These are phyloP conservation scores for Phyllopteryx taeniolatus DNA, from an alignment of 2,113 vertebrate species.

Conservation along the genomic window DNA sequence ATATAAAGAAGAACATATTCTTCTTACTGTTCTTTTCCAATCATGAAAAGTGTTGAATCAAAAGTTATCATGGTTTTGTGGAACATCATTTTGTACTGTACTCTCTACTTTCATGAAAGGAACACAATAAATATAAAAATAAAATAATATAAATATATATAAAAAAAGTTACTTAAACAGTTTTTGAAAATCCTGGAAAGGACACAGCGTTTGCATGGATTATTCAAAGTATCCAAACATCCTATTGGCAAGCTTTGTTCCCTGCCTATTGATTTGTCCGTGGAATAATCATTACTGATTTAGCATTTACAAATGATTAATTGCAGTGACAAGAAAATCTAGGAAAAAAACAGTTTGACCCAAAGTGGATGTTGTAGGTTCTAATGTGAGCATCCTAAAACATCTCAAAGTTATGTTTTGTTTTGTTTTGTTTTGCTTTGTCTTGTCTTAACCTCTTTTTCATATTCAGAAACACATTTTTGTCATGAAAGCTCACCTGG, in stretches of 20 bases:
- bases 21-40: too few species aligned
- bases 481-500: too few species aligned
- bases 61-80: neutral
- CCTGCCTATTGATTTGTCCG: conserved; percentile 33
- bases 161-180: neutral
- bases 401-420: neutral
- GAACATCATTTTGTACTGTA: neutral
- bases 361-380: conserved; percentile 4
- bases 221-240: conserved; percentile 11
- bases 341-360: conserved; percentile 23
- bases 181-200: neutral
- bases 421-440: neutral
- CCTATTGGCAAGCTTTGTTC: conserved; percentile 32
- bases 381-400: neutral
- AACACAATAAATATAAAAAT: neutral
- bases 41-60: neutral
- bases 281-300: conserved; percentile 50
- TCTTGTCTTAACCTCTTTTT: too few species aligned
- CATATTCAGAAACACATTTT: too few species aligned
- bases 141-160: neutral
- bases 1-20: too few species aligned
- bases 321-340: conserved; percentile 29
- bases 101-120: neutral
- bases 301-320: conserved; percentile 45
- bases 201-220: neutral